These are phyloP conservation scores for Meloidogyne hapla DNA, from an alignment of 1,140 invertebrate genomes.

Conservation along the genomic window DNA sequence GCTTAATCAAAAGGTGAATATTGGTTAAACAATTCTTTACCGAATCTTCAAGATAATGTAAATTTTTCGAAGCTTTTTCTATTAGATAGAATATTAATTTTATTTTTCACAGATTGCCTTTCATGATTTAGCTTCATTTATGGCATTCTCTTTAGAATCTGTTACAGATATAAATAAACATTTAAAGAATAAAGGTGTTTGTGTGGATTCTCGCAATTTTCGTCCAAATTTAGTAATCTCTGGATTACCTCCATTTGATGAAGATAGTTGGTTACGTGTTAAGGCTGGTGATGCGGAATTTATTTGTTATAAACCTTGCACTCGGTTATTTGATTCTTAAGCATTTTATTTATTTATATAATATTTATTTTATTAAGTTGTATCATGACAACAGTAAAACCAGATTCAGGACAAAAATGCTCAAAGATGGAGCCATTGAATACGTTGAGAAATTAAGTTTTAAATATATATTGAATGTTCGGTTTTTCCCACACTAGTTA, in stretches of 20 bases:
- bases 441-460: constrained; percentile 31
- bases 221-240: constrained; percentile 73
- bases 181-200: constrained; percentile 60
- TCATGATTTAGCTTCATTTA: constrained; percentile 69
- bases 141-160: constrained; percentile 71
- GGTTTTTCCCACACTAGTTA: too few relatives aligned
- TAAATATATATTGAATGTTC: constrained; percentile 2
- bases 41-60: constrained; percentile 43
- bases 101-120: constrained; percentile 69
- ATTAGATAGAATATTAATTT: too few relatives aligned
- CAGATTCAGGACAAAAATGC: constrained; percentile 35
- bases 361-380: constrained; percentile 34
- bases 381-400: constrained; percentile 50
- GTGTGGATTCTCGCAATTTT: constrained; percentile 69
- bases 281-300: constrained; percentile 52
- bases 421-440: constrained; percentile 48
- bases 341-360: too few relatives aligned
- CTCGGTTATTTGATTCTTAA: constrained; percentile 26
- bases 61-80: too few relatives aligned
- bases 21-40: constrained; percentile 44
- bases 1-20: background rate
- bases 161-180: constrained; percentile 71
- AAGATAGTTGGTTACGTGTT: constrained; percentile 64
- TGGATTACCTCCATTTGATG: constrained; percentile 70
- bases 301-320: constrained; percentile 52